Conservation (phyloP, 2,113 vertebrate genomes). For the Dolichallabes microphthalmus region DNA sequence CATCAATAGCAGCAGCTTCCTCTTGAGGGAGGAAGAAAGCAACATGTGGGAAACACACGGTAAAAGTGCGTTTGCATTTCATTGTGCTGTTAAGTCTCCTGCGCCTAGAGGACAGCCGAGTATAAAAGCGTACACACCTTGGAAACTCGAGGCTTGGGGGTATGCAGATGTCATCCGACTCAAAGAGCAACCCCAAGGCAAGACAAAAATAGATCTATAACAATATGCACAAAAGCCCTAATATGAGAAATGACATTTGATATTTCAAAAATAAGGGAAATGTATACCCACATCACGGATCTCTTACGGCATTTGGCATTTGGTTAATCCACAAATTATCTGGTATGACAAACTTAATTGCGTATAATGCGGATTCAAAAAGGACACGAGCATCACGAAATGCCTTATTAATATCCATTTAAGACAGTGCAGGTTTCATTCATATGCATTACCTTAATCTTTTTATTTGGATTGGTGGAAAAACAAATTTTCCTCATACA, state of each 20-base stretch:
- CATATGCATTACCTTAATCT: neutral
- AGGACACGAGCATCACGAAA: constrained; percentile 4
- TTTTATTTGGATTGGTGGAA: neutral
- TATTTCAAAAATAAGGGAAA: constrained; percentile 19
- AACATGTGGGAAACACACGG: constrained; percentile 15
- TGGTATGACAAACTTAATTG: neutral
- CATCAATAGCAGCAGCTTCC: neutral
- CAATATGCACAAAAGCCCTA: constrained; percentile 1
- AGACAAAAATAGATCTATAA: constrained; percentile 60
- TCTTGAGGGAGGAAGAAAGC: constrained; percentile 31
- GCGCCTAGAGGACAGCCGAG: constrained; percentile 52
- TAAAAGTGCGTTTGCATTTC: constrained; percentile 12
- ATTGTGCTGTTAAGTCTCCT: constrained; percentile 22
- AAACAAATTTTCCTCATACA: too few species aligned
- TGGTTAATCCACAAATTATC: constrained; percentile 20
- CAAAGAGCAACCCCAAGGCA: constrained; percentile 57
- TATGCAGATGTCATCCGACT: constrained; percentile 65
- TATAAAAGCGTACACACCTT: constrained; percentile 61
- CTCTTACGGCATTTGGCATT: constrained; percentile 26
- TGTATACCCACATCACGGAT: constrained; percentile 8
- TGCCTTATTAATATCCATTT: neutral
- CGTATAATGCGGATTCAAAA: neutral
- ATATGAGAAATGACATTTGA: constrained; percentile 1
- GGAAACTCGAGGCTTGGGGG: constrained; percentile 55
- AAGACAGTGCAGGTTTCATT: neutral